Conservation (phyloP, 2,888 invertebrate genomes). For the Cheilosia vernalis region DNA sequence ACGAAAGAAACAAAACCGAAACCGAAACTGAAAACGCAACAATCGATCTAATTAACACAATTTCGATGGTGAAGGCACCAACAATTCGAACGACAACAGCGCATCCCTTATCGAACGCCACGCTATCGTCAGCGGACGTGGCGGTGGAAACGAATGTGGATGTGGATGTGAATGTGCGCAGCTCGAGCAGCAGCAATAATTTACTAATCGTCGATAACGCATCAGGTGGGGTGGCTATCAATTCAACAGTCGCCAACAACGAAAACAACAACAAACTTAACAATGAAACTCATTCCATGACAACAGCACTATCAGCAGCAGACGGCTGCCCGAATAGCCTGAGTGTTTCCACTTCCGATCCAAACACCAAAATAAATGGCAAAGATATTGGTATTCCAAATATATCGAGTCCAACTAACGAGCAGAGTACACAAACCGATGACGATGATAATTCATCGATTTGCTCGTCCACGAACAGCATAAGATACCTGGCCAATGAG, state of each 20-base stretch:
- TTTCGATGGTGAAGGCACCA: constrained; percentile 73
- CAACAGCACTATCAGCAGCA: constrained; percentile 28
- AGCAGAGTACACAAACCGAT: constrained; percentile 77
- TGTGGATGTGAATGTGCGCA: constrained; percentile 8
- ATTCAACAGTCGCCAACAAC: constrained; percentile 47
- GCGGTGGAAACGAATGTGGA: constrained; percentile 46
- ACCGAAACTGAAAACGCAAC: constrained; percentile 3
- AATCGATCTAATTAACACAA: constrained; percentile 45
- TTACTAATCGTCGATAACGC: constrained; percentile 61
- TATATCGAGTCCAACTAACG: constrained; percentile 57
- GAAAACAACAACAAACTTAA: constrained; percentile 36
- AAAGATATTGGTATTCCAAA: constrained; percentile 40
- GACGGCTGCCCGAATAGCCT: constrained; percentile 20
- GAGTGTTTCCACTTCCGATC: constrained; percentile 43
- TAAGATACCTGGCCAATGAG: constrained; percentile 49
- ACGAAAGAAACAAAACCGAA: neutral
- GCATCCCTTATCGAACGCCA: constrained; percentile 63
- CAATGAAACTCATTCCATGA: constrained; percentile 35
- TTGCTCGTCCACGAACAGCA: constrained; percentile 60
- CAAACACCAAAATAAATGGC: constrained; percentile 47
- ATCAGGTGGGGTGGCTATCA: constrained; percentile 47
- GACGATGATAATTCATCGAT: constrained; percentile 69
- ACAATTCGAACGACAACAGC: constrained; percentile 33
- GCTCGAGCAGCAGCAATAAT: constrained; percentile 30
- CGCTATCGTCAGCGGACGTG: constrained; percentile 52